Conservation (phyloP, 2,888 invertebrate species). For the Chloroclysta siterata region DNA sequence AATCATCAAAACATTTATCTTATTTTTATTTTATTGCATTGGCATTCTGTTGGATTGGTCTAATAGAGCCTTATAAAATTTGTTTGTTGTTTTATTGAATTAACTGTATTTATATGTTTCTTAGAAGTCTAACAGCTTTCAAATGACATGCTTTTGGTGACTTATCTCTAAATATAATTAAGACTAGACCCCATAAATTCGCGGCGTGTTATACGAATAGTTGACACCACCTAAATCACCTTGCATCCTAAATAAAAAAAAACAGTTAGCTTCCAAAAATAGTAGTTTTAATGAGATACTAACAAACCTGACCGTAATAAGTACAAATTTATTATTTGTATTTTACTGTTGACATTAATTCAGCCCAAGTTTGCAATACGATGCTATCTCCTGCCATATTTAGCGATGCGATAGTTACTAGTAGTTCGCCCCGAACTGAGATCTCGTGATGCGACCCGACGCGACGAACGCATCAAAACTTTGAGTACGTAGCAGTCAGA, state of each 20-base stretch:
- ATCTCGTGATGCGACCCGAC: too few species aligned
- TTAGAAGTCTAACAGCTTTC: neutral
- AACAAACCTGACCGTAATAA: conserved; percentile 18
- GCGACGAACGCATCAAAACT: too few species aligned
- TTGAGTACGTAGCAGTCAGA: too few species aligned
- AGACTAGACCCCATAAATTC: conserved; percentile 5
- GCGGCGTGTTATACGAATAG: neutral
- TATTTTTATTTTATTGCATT: conserved; percentile 33
- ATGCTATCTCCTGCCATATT: conserved; percentile 23
- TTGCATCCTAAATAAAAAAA: conserved; percentile 6
- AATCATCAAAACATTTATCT: conserved; percentile 35
- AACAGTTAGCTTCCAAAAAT: conserved; percentile 17
- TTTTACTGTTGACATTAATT: conserved; percentile 25
- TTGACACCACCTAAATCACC: conserved; percentile 8
- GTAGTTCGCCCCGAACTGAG: too few species aligned
- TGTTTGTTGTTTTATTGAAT: conserved; percentile 7
- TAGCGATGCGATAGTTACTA: conserved; percentile 23
- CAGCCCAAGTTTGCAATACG: conserved; percentile 17
- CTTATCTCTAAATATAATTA: neutral
- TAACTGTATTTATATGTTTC: neutral
- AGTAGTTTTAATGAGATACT: conserved; percentile 12
- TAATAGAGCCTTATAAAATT: conserved; percentile 11
- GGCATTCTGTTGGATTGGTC: conserved; percentile 17
- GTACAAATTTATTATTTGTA: conserved; percentile 13
- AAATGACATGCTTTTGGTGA: neutral